phyloP scores from a whole-genome alignment of 1,140 invertebrate species.

The Leptonema lineaticorne region DNA sequence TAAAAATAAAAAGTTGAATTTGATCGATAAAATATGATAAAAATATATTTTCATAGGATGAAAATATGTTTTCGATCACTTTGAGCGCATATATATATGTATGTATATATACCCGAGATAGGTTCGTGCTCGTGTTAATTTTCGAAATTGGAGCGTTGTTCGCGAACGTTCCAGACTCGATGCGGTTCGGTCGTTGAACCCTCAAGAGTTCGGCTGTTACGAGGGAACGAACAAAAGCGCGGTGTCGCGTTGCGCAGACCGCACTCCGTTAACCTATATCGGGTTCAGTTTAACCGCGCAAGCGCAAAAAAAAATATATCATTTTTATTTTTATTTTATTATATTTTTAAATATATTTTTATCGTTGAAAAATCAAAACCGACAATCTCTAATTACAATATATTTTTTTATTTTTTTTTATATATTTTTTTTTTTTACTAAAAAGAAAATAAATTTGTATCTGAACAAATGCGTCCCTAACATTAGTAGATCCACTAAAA shows the following conservation, averaged over 20 bases:
- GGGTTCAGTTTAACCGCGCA: neutral
- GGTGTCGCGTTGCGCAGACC: neutral
- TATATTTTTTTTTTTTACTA: neutral
- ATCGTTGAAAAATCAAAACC: too few relatives aligned
- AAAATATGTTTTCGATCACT: too few relatives aligned
- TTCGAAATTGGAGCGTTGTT: neutral
- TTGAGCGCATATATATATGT: neutral
- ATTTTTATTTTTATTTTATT: too few relatives aligned
- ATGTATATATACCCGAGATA: neutral
- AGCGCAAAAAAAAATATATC: too few relatives aligned
- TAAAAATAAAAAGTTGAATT: too few relatives aligned
- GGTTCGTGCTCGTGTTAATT: neutral
- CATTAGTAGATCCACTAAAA: too few relatives aligned
- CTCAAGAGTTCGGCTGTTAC: slow-evolving; percentile 2
- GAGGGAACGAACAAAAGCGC: slow-evolving; percentile 6
- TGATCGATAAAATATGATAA: too few relatives aligned
- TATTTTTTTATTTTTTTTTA: neutral
- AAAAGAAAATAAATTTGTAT: too few relatives aligned
- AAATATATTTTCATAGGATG: too few relatives aligned
- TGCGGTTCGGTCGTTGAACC: neutral
- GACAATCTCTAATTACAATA: too few relatives aligned
- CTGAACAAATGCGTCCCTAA: too few relatives aligned
- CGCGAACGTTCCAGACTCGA: slow-evolving; percentile 1
- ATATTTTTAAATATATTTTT: too few relatives aligned
- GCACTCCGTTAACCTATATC: slow-evolving; percentile 26